Percentiles rank a stretch among this genome's conserved stretches.
Evolutionary conservation across 2,113 vertebrate species (phyloP).

Genomic region (Rafetus swinhoei): DNA sequence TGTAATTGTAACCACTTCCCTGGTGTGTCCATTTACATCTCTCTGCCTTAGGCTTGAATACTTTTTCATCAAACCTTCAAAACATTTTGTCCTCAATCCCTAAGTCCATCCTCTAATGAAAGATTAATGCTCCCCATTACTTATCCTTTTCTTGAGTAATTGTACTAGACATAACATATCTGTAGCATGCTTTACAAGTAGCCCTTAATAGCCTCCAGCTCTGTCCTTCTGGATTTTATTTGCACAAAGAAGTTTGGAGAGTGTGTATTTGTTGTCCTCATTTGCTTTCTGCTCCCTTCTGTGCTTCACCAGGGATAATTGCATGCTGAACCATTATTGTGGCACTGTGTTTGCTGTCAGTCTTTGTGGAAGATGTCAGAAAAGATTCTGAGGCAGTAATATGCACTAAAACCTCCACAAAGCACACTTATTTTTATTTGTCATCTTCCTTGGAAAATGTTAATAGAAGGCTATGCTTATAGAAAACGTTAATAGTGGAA

Average conservation of each 20-base stretch:
- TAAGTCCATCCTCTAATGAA: neutral
- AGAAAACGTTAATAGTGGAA: neutral
- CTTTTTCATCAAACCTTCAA: neutral
- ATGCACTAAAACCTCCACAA: slow-evolving; percentile 22
- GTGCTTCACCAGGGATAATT: slow-evolving; percentile 55
- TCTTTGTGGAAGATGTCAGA: slow-evolving; percentile 44
- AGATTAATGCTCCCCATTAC: neutral
- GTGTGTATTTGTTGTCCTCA: slow-evolving; percentile 47
- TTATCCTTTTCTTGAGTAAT: slow-evolving; percentile 21
- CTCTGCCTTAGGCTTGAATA: neutral
- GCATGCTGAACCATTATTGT: slow-evolving; percentile 33
- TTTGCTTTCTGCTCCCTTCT: slow-evolving; percentile 66
- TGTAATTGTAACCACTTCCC: neutral
- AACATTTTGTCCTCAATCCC: neutral
- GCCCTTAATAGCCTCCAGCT: slow-evolving; percentile 55
- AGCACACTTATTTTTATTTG: neutral
- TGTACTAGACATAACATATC: neutral
- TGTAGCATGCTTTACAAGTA: slow-evolving; percentile 40
- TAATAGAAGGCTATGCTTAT: neutral
- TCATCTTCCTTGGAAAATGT: slow-evolving; percentile 15
- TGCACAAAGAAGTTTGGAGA: slow-evolving; percentile 48
- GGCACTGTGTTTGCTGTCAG: slow-evolving; percentile 45
- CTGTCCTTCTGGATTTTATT: slow-evolving; percentile 69
- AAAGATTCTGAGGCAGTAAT: slow-evolving; percentile 35
- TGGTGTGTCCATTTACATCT: neutral